A percentile compares a stretch with the other conserved stretches of the same genome.
phyloP scores from a whole-genome alignment of 1,140 invertebrate genomes.

The Phymastichus coffea region DNA sequence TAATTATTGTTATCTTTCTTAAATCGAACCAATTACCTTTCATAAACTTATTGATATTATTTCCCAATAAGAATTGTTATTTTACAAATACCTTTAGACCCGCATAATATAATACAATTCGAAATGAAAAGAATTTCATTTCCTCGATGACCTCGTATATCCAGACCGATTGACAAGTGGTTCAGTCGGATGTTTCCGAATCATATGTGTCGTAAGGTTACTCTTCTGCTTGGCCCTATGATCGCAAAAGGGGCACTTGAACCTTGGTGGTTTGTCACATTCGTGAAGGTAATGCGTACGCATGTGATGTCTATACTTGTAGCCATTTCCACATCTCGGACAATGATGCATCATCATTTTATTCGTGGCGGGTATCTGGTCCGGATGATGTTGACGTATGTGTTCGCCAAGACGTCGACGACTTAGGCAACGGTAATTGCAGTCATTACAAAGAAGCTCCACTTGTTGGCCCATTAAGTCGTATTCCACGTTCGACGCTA shows the following conservation, averaged over 20 bases:
- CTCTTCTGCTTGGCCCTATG: constrained; percentile 40
- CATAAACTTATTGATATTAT: too few species aligned
- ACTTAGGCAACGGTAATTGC: background rate
- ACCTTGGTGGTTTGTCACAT: constrained; percentile 58
- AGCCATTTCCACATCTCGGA: background rate
- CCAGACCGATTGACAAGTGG: constrained; percentile 27
- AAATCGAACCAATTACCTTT: background rate
- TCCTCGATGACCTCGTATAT: constrained; percentile 3
- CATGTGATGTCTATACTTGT: constrained; percentile 11
- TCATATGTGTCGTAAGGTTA: constrained; percentile 33
- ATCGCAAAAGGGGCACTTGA: constrained; percentile 56
- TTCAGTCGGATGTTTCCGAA: constrained; percentile 20
- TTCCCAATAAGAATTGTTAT: too few species aligned
- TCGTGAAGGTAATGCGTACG: constrained; percentile 46
- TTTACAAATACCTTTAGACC: too few species aligned
- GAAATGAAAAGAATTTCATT: too few species aligned
- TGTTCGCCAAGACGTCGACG: background rate
- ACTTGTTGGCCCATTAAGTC: too few species aligned
- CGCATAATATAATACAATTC: too few species aligned
- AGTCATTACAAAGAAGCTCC: constrained; percentile 1
- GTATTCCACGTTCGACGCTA: too few species aligned
- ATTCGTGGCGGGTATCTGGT: background rate
- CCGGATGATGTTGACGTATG: background rate
- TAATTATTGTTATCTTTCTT: background rate
- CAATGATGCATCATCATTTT: background rate